Base-by-base conservation (phyloP, 2,113 vertebrate species). In the Gnathonemus echidnorhynchus region DNA sequence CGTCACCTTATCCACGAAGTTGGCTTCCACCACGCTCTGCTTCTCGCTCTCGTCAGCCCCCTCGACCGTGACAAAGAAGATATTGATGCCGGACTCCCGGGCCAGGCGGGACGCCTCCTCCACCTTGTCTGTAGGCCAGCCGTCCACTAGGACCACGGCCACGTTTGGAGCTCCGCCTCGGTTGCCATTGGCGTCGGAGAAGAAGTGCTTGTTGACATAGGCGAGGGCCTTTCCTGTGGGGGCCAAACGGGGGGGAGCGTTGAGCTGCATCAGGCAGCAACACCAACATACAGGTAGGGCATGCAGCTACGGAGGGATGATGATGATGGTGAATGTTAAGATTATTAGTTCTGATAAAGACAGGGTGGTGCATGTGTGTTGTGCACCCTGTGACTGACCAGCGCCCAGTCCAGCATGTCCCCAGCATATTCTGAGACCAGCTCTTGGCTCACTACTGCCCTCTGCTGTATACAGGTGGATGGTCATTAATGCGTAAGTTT, bases 31-130 rank as follows among this genome's bases (percentile, higher is more conserved):
- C 90, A 99, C 92, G 0, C 96, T 96, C 87, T 97, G 96, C 88
- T 97, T 98, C 94, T 99, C 99, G 0, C 92, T 97, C 89, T 98
- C 97, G 86, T 96, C 95, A 0, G 99, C 96, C 49, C 97, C 98
- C 94, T 99, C 99, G 15, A 99, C 95, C 89, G 98, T 99, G 93
- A 99, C 96, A 90, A 99, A 99, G 95, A 99, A 99, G 91, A 99
- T 97, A 91, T 99, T 99, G 95, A 99, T 98, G 90, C 99, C 99
- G 0, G 98, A 98, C 95, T 99, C 99, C 48, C 99, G 96, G 6
- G 98, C 98, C 0, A 98, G 95, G 56, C 98, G 95, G 0, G 99
- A 97, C 0, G 98, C 97, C 92, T 98, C 98, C 93, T 98, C 98
- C 90, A 99, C 97, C 90, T 92, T 96, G 93, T 99, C 99, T 0